phyloP scores from a whole-genome alignment of 1,140 invertebrate species.

The Drosophila navojoa region DNA sequence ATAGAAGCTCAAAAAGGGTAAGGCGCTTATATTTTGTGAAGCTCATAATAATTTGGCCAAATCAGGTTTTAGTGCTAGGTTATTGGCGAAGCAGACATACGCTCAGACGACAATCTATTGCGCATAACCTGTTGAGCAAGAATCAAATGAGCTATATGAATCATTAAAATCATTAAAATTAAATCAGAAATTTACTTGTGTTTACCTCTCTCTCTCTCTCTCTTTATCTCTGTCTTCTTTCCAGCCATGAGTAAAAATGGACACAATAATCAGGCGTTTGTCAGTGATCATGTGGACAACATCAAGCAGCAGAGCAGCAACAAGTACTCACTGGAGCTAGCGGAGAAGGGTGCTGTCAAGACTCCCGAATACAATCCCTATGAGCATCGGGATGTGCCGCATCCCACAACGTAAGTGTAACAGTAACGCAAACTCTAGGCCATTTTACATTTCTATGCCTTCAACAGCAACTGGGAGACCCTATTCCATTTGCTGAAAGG shows the following conservation, averaged over 20 bases:
- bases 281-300: constrained; percentile 71
- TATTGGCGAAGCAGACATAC: too few species aligned
- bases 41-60: too few species aligned
- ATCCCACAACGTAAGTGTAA: constrained; percentile 88
- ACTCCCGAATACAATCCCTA: constrained; percentile 87
- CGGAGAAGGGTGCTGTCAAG: constrained; percentile 83
- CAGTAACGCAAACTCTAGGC: background rate
- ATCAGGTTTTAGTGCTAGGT: too few species aligned
- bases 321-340: constrained; percentile 84
- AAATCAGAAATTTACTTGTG: background rate
- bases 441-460: constrained; percentile 37
- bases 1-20: too few species aligned
- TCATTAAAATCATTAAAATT: too few species aligned
- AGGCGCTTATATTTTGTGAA: too few species aligned
- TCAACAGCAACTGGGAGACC: constrained; percentile 89
- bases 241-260: constrained; percentile 80
- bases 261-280: constrained; percentile 75
- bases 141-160: too few species aligned
- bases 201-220: background rate
- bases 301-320: constrained; percentile 49
- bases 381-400: constrained; percentile 87
- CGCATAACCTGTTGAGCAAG: too few species aligned
- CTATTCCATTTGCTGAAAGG: constrained; percentile 93
- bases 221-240: background rate
- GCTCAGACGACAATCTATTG: too few species aligned